A percentile compares a stretch with the other conserved stretches of the same genome.
These are phyloP conservation scores for Rhogogaster chlorosoma DNA, from an alignment of 2,888 invertebrate genomes.

Conservation along the genomic window DNA sequence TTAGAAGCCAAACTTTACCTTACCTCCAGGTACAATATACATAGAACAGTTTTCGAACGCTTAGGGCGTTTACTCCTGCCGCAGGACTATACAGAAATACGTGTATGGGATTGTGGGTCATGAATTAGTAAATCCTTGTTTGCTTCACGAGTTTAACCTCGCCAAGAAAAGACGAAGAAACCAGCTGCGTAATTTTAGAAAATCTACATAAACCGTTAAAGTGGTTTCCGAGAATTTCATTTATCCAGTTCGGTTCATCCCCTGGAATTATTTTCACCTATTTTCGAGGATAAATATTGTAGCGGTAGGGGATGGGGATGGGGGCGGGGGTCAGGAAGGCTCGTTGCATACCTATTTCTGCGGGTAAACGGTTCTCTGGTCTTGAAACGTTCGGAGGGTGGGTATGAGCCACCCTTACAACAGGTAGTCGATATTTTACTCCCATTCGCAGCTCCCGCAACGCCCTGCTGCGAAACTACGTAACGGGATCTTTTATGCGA, in stretches of 20 bases:
- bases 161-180: neutral
- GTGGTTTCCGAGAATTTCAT: too few species aligned
- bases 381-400: neutral
- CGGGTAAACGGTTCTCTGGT: conserved; percentile 16
- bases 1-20: neutral
- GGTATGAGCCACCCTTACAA: conserved; percentile 39
- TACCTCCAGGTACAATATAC: neutral
- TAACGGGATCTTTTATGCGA: neutral
- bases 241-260: too few species aligned
- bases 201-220: too few species aligned
- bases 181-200: neutral
- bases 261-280: too few species aligned
- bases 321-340: neutral
- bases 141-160: neutral
- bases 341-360: neutral
- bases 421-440: conserved; percentile 49
- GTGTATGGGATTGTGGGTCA: neutral
- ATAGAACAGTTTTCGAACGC: neutral
- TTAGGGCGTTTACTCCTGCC: neutral
- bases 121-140: conserved; percentile 14
- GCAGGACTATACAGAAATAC: neutral
- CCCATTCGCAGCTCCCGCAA: conserved; percentile 4
- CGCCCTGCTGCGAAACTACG: conserved; percentile 14
- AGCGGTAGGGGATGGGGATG: neutral
- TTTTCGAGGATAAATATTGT: neutral